phyloP scores from a whole-genome alignment of 2,113 vertebrate species.

The Petrocephalus microphthalmus region DNA sequence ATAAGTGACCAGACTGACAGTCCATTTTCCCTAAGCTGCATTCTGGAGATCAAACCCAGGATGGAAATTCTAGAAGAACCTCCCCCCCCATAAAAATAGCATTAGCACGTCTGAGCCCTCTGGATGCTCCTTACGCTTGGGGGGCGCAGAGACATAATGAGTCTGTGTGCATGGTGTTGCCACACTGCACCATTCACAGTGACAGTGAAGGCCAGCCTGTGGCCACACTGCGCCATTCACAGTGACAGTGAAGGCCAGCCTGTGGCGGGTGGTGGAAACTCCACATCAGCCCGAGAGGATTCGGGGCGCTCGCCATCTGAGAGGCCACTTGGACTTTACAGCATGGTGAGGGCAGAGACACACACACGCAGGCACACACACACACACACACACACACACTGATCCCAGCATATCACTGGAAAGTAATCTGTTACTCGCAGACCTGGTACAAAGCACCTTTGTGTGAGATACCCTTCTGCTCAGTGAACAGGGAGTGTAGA shows the following conservation, averaged over 20 bases:
- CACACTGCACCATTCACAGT: background rate
- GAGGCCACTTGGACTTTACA: background rate
- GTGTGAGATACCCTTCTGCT: background rate
- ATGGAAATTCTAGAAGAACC: background rate
- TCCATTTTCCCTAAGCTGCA: background rate
- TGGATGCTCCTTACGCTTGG: background rate
- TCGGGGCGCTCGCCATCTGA: background rate
- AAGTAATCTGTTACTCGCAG: constrained; percentile 5
- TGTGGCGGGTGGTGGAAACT: background rate
- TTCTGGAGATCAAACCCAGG: background rate
- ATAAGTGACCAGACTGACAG: background rate
- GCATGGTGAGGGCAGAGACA: background rate
- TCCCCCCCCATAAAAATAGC: background rate
- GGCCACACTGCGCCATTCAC: background rate
- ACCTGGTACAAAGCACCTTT: background rate
- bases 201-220: background rate
- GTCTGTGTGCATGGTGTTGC: background rate
- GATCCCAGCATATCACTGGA: background rate
- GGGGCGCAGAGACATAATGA: background rate
- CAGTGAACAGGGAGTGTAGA: background rate
- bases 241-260: background rate
- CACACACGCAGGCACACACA: background rate
- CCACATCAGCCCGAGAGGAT: background rate
- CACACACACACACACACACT: background rate
- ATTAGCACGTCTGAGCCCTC: background rate